Conservation (phyloP, 2,888 invertebrate genomes). For the Aporophyla lueneburgensis region DNA sequence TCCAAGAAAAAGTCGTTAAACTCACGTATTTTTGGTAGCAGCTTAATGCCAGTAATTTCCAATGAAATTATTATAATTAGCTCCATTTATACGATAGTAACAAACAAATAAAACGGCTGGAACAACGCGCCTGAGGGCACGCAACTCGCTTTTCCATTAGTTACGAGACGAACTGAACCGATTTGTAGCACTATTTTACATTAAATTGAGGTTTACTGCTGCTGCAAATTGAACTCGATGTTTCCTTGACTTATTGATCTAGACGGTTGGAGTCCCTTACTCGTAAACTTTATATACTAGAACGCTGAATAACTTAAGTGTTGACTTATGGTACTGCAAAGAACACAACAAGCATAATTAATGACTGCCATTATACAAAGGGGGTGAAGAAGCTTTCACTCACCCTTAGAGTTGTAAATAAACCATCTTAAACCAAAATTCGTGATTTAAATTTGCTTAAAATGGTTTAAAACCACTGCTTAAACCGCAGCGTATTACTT, state of each 20-base stretch:
- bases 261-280: conserved; percentile 6
- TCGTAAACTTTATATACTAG: conserved; percentile 10
- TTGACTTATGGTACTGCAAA: neutral
- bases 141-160: conserved; percentile 75
- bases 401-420: no score
- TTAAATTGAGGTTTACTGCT: conserved; percentile 68
- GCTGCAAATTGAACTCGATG: conserved; percentile 49
- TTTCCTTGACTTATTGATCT: conserved; percentile 56
- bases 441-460: no score
- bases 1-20: conserved; percentile 90
- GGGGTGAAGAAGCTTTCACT: neutral
- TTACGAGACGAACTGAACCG: conserved; percentile 68
- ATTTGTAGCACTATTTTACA: conserved; percentile 76
- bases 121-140: conserved; percentile 79
- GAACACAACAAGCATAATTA: neutral
- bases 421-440: no score
- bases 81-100: conserved; percentile 89
- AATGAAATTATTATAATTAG: conserved; percentile 90
- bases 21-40: conserved; percentile 91
- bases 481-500: no score
- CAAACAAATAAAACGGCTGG: conserved; percentile 90
- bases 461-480: no score
- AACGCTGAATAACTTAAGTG: neutral
- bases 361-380: neutral
- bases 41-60: conserved; percentile 90